phyloP scores from a whole-genome alignment of 2,797 vertebrate species.

The Phalanger gymnotis region DNA sequence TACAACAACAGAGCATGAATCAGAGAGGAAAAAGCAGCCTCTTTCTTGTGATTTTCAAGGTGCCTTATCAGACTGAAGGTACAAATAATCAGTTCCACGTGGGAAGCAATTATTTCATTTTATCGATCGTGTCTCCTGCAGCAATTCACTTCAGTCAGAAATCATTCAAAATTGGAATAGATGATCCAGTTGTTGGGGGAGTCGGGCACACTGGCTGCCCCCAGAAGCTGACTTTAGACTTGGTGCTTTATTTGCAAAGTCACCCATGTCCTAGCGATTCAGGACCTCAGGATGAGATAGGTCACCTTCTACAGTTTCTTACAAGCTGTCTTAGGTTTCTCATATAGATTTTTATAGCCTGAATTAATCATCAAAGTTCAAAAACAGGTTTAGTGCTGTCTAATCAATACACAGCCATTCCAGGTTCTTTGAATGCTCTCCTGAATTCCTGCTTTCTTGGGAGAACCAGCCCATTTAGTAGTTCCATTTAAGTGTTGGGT shows the following conservation, averaged over 20 bases:
- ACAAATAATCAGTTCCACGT: conserved; percentile 5
- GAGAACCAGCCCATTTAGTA: conserved; percentile 36
- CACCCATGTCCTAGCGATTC: background rate
- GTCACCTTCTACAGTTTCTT: conserved; percentile 45
- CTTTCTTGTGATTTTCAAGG: conserved; percentile 27
- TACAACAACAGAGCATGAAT: background rate
- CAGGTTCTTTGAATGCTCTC: conserved; percentile 38
- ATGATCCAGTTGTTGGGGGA: conserved; percentile 34
- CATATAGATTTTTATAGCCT: conserved; percentile 57
- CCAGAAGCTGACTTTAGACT: background rate
- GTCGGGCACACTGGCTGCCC: background rate
- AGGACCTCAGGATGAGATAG: background rate
- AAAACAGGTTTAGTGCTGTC: background rate
- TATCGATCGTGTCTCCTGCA: background rate
- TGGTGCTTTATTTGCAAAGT: conserved; percentile 1
- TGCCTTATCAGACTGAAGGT: conserved; percentile 29
- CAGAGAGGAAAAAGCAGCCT: background rate
- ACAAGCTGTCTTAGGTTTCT: conserved; percentile 21
- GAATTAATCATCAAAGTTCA: conserved; percentile 65
- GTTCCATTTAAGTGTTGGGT: conserved; percentile 30
- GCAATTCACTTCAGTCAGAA: background rate
- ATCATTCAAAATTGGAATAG: background rate
- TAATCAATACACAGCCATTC: conserved; percentile 50
- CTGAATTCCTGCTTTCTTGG: conserved; percentile 52
- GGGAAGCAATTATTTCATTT: background rate